phyloP scores from a whole-genome alignment of 2,113 vertebrate species.

The Deroptyus accipitrinus region DNA sequence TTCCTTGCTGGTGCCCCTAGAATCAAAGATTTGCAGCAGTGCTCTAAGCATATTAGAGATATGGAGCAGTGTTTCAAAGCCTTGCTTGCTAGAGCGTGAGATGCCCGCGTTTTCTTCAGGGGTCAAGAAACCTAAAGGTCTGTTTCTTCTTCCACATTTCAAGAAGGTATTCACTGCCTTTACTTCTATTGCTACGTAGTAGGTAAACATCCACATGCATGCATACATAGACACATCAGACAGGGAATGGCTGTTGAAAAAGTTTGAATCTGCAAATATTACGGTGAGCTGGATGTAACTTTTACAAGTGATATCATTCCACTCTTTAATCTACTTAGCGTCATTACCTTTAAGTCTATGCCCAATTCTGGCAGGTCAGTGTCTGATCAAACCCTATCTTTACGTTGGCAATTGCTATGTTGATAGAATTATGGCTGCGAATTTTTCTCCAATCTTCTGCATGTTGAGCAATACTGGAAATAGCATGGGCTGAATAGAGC shows the following conservation, averaged over 20 bases:
- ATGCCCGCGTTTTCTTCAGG: not conserved
- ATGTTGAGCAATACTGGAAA: not conserved
- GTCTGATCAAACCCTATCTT: not conserved
- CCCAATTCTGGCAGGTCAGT: not conserved
- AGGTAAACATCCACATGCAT: accelerated
- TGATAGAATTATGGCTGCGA: not conserved
- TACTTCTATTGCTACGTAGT: not conserved
- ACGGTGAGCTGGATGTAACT: not conserved
- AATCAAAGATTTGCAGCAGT: not conserved
- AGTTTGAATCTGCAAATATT: not conserved
- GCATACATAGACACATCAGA: accelerated
- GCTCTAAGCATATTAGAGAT: not conserved
- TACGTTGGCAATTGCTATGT: accelerated
- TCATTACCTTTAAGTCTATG: not conserved
- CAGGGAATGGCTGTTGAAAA: not conserved
- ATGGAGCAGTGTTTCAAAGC: not conserved
- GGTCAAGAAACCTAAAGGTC: not conserved
- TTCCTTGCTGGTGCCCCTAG: not conserved
- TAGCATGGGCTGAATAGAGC: not conserved
- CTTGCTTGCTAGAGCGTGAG: not conserved
- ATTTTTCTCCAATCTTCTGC: not conserved
- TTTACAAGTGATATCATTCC: not conserved
- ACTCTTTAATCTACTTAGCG: not conserved
- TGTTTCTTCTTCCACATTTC: not conserved
- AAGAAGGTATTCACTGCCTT: not conserved